Percentiles rank a stretch among this genome's conserved stretches.
Conservation (phyloP, 2,113 vertebrate species). For the Phalacrocorax brasilianus region DNA sequence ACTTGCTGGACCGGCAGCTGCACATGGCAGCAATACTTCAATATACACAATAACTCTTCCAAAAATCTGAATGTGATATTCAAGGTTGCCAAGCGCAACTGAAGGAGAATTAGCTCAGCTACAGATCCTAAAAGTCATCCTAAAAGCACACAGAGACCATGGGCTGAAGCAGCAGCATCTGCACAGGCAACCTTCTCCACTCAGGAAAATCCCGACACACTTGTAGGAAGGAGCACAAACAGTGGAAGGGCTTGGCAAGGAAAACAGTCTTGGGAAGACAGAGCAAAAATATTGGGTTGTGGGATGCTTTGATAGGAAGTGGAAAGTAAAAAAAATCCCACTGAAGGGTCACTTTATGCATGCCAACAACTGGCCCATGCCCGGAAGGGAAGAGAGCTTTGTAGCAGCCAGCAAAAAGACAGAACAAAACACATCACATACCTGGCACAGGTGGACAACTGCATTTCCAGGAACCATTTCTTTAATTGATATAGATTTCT, state of each 20-base stretch:
- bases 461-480: background rate
- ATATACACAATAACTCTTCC: background rate
- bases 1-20: background rate
- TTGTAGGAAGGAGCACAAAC: too few species aligned
- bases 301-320: too few species aligned
- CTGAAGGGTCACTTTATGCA: too few species aligned
- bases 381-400: background rate
- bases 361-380: background rate
- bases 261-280: background rate
- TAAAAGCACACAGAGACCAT: background rate
- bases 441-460: background rate
- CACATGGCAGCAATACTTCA: background rate
- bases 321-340: background rate
- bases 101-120: background rate
- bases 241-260: background rate
- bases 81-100: background rate
- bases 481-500: background rate
- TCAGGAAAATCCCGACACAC: background rate
- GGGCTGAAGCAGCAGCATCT: background rate
- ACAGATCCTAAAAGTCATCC: background rate
- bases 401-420: background rate
- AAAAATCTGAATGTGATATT: background rate
- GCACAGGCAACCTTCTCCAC: background rate
- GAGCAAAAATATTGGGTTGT: background rate
- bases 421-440: rapidly evolving